Base-by-base conservation (phyloP, 2,888 invertebrate genomes). In the Arge pagana region DNA sequence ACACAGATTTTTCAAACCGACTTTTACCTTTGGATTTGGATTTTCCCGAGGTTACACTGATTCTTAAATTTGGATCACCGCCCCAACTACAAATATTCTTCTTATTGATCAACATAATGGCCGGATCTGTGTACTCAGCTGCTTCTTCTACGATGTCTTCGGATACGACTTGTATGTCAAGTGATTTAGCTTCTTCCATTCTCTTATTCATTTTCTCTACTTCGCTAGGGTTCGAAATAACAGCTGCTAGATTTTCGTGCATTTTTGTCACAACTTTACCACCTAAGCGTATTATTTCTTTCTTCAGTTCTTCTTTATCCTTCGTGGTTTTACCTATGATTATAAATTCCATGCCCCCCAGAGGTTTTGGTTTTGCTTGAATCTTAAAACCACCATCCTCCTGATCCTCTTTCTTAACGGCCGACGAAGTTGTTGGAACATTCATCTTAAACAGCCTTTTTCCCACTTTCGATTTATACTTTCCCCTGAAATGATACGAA, bases 71-170 rank as follows among this genome's bases (percentile, higher is more conserved):
- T 2, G 83, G 82, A 73, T 93, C 90, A 15, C 86, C 84, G 10
- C 93, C 93, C 95, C 95, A 95, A 48, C 84, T 80, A 21, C 89
- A 88, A 59, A 95, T 85, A 56, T 85, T 87, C 71, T 88, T 85
- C 60, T 86, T 84, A 54, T 82, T 82, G 43, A 93, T 84, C 4
- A 87, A 78, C 53, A 84, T 81, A 2, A 89, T 77, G 33, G 86
- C 81, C 19, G 84, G 79, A 1, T 86, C 83, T 0, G 81, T 81
- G 60, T 87, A 83, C 18, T 81, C 77, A 48, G 83, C 78, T 13
- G 83, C 85, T 55, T 84, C 81, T 54, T 89, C 86, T 1, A 96
- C 70, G 70, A 89, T 93, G 35, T 85, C 84, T 63, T 86, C 84
- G 6, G 90, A 85, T 2, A 96, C 85, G 2, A 96, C 88, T 75